Percentiles rank a stretch among this genome's conserved stretches.
Conservation (phyloP, 1,140 invertebrate species). For the Hydropsyche tenuis region DNA sequence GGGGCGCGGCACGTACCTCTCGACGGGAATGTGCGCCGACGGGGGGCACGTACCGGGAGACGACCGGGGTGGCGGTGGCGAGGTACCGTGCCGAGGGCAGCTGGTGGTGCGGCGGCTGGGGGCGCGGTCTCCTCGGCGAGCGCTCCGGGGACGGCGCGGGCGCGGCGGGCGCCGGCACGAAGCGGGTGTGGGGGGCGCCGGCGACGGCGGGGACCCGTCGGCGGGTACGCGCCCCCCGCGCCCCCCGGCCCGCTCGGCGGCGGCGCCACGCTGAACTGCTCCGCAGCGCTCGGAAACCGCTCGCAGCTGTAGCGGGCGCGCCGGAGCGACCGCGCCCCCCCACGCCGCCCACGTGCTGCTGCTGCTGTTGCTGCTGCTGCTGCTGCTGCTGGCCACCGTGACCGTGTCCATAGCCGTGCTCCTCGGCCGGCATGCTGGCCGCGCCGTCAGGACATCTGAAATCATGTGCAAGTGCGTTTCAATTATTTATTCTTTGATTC, state of each 20-base stretch:
- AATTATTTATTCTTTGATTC: not conserved
- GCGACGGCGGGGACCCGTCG: slow-evolving; percentile 62
- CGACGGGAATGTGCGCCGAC: slow-evolving; percentile 60
- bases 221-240: slow-evolving; percentile 55
- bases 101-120: slow-evolving; percentile 60
- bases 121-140: slow-evolving; percentile 59
- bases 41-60: slow-evolving; percentile 63
- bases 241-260: slow-evolving; percentile 57
- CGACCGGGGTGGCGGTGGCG: slow-evolving; percentile 65
- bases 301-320: slow-evolving; percentile 62
- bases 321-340: slow-evolving; percentile 62
- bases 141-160: slow-evolving; percentile 58
- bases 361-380: slow-evolving; percentile 60
- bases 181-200: slow-evolving; percentile 52
- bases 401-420: slow-evolving; percentile 59
- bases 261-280: slow-evolving; percentile 62
- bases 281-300: slow-evolving; percentile 61
- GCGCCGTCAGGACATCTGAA: slow-evolving; percentile 52
- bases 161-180: slow-evolving; percentile 55
- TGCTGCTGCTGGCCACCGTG: slow-evolving; percentile 38
- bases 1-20: slow-evolving; percentile 66
- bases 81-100: slow-evolving; percentile 64
- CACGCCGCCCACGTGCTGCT: slow-evolving; percentile 58
- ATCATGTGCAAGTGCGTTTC: slow-evolving; percentile 9
- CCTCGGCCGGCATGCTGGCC: slow-evolving; percentile 57